Percentiles rank a stretch among this genome's conserved stretches.
Evolutionary conservation across 2,888 invertebrate genomes (phyloP).

Genomic region (Plagodis dolabraria): DNA sequence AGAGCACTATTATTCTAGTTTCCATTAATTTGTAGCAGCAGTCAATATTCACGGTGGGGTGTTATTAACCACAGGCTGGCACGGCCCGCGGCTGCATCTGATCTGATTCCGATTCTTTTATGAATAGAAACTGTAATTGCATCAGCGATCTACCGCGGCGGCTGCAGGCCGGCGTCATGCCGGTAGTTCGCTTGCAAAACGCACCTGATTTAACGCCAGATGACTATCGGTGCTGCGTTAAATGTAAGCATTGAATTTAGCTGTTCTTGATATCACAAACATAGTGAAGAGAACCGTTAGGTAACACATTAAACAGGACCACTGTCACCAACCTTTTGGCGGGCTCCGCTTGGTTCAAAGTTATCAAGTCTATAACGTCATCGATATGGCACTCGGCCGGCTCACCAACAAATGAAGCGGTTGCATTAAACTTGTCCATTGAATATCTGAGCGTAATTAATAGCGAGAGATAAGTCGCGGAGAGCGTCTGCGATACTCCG

Average conservation of each 20-base stretch:
- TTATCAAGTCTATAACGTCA: constrained; percentile 72
- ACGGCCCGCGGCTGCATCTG: constrained; percentile 67
- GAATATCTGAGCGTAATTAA: constrained; percentile 82
- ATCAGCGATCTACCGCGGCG: constrained; percentile 54
- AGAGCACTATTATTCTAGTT: constrained; percentile 63
- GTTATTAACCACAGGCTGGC: constrained; percentile 73
- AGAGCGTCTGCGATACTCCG: constrained; percentile 68
- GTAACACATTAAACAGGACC: constrained; percentile 5
- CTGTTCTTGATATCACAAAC: constrained; percentile 20
- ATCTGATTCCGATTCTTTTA: constrained; percentile 79
- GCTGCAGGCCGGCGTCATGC: constrained; percentile 36
- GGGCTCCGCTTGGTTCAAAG: constrained; percentile 71
- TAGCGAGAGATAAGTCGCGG: constrained; percentile 77
- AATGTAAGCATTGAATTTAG: constrained; percentile 52
- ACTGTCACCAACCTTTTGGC: constrained; percentile 11
- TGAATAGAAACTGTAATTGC: constrained; percentile 76
- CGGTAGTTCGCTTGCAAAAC: constrained; percentile 62
- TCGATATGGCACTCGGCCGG: constrained; percentile 75
- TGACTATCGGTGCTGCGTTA: constrained; percentile 58
- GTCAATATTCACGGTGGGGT: constrained; percentile 72
- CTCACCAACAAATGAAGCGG: constrained; percentile 80
- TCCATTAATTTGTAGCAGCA: constrained; percentile 77
- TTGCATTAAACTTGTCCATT: constrained; percentile 83
- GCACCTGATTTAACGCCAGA: constrained; percentile 67
- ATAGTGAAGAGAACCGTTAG: constrained; percentile 16